Evolutionary conservation across 2,888 invertebrate species (phyloP), one percentile per base, ranked within the genome.

Genomic region (Tinea trinotella): DNA sequence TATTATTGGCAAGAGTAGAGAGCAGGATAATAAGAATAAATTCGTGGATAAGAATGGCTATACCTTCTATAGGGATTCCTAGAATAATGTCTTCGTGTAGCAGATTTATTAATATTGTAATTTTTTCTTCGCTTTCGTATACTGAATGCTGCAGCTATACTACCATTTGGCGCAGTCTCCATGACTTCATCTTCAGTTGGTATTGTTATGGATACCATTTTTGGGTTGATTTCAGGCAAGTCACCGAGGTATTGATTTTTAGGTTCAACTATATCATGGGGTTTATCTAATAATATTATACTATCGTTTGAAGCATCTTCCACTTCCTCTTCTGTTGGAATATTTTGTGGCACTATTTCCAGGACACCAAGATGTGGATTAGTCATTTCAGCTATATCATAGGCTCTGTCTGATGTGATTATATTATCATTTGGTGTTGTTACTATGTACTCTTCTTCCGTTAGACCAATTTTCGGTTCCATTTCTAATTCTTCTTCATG

Each of bases 111-210:
- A 7, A 20, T 20, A 18, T 34, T 18, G 19, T 52, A 52, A 40
- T 40, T n/a, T 9, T 53, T 36, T 40, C 20, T 36, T 15, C 53
- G 18, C 7, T 19, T 52, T 3, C 36, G 10, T n/a, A 52, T 19
- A 13, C 13, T 12, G 19, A 53, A 53, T 18, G 53, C 40, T 10
- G 40, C 36, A 10, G n/a, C 53, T 3, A 53, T 53, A 13, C 50
- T 50, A 24, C 50, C 13, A 15, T 53, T 53, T 17, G 36, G 36
- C 3, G 53, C 53, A 19, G 79, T 73, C 12, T 76, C 75, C 80
- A 84, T 79, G 24, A 79, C 74, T 65, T 83, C 82, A 53, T 71
- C 53, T 7, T 18, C 36, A 3, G 10, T 34, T 35, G 9, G 12
- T 13, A 7, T 4, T 6, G 7, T 40, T 15, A 40, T 2, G 6